phyloP scores from a whole-genome alignment of 92 coral and sea anemone genomes.

The Desmophyllum pertusum region DNA sequence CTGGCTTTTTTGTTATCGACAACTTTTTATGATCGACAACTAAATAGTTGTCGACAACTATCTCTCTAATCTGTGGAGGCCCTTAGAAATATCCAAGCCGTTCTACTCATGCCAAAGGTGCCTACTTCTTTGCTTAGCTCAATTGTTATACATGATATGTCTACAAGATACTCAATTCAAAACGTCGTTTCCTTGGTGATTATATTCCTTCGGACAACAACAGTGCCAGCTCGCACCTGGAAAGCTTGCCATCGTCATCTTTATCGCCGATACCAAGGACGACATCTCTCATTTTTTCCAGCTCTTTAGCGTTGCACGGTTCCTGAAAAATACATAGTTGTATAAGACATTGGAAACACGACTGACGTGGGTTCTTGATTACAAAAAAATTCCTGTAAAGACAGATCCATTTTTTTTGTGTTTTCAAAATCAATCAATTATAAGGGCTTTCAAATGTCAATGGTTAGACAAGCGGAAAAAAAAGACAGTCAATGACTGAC shows the following conservation, averaged over 20 bases:
- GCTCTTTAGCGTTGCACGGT: conserved; percentile 33
- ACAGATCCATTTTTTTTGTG: too few species aligned
- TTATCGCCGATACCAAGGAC: conserved; percentile 64
- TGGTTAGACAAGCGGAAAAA: too few species aligned
- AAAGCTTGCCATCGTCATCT: conserved; percentile 63
- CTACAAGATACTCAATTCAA: background rate
- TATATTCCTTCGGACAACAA: conserved; percentile 41
- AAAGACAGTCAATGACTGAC: too few species aligned
- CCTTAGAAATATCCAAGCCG: conserved; percentile 5
- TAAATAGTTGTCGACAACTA: too few species aligned
- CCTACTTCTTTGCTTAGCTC: background rate
- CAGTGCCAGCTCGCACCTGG: conserved; percentile 55
- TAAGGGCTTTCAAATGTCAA: too few species aligned
- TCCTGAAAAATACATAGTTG: conserved; percentile 7
- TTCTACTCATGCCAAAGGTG: conserved; percentile 1
- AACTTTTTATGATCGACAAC: too few species aligned
- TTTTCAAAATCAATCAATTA: too few species aligned
- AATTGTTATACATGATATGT: background rate
- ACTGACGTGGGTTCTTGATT: too few species aligned
- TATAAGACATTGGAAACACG: too few species aligned
- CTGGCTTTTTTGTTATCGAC: too few species aligned
- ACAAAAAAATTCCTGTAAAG: too few species aligned
- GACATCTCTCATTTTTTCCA: conserved; percentile 55
- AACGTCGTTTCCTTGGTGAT: background rate
- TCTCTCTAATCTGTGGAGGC: too few species aligned